Evolutionary conservation across 2,888 invertebrate genomes (phyloP).

Genomic region (Prosopocoilus inquinatus): DNA sequence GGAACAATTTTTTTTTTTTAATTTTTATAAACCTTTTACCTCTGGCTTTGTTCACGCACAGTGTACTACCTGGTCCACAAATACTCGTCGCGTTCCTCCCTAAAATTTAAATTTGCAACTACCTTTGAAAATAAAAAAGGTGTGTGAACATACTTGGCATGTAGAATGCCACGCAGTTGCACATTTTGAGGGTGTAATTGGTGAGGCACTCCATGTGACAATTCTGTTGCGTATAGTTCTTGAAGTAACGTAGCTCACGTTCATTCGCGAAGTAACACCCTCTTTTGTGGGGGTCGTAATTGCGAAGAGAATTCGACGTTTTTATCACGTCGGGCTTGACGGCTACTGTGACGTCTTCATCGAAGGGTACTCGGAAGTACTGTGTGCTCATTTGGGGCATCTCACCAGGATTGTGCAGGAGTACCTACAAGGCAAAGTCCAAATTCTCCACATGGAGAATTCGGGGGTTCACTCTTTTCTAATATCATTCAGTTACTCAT

Average conservation of each 20-base stretch:
- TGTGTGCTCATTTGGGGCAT: conserved; percentile 66
- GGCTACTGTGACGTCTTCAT: conserved; percentile 69
- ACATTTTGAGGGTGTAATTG: conserved; percentile 62
- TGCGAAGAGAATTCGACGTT: conserved; percentile 63
- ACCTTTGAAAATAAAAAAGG: conserved; percentile 4
- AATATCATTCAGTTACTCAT: no score
- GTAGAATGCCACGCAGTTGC: conserved; percentile 69
- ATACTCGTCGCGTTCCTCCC: no score
- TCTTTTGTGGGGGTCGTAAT: conserved; percentile 63
- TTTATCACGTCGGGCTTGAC: conserved; percentile 76
- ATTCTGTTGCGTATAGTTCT: conserved; percentile 70
- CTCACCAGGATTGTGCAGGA: conserved; percentile 69
- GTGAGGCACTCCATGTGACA: conserved; percentile 72
- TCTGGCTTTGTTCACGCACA: conserved; percentile 57
- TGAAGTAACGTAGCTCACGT: conserved; percentile 62
- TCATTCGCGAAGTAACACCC: conserved; percentile 70
- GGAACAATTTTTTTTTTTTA: no score
- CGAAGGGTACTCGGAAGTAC: conserved; percentile 68
- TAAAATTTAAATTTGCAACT: no score
- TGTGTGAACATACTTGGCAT: conserved; percentile 65
- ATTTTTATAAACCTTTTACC: no score
- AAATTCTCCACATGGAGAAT: no score
- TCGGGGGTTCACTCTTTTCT: no score
- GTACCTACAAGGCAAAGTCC: conserved; percentile 56
- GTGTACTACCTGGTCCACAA: conserved; percentile 58